Evolutionary conservation across 2,797 vertebrate species (phyloP), one percentile per base, ranked within the genome.

Genomic region (Pangasius macronema): DNA sequence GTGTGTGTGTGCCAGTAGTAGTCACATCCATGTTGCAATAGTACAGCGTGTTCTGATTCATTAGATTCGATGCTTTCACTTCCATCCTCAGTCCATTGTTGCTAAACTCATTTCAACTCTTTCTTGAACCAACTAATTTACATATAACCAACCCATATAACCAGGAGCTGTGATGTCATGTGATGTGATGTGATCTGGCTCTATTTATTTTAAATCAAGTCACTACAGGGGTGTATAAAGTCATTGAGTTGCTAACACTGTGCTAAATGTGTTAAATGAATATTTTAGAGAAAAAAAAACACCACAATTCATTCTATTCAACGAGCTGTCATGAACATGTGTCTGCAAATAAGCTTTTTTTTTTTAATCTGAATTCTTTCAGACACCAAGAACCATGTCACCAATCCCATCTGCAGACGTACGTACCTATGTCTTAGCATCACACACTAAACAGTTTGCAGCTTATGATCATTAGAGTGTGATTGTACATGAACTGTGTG

Each of bases 361-460:
- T 30, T n/a, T 22, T 22, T 13, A 7, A 36, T 81, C 11, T 63
- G 22, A n/a, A 82, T n/a, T 95, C 65, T 95, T 94, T 80, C 92
- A 97, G 95, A 97, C 97, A 91, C 96, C 96, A 90, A 95, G 96
- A 93, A 97, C 96, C 24, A 93, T 97, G 86, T 97, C 97, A 79
- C 97, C 97, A 27, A 96, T 96, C 13, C 96, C 96, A 46, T 97
- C 96, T 76, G 95, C 96, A 87, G 97, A 97, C 93, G 97, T 97
- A 94, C 95, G 95, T 96, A 85, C 42, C 65, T 24, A 22, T 3
- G 24, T 22, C 39, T 33, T 11, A 22, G 27, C 22, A 14, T 51
- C 42, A 49, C 27, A 6, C 53, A 30, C 57, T n/a, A 82, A n/a
- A 10, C 0, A 0, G 5, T 53, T 53, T 16, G 5, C 36, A 53